Evolutionary conservation across 2,888 invertebrate genomes (phyloP).

Genomic region (Ferdinandea cuprea): DNA sequence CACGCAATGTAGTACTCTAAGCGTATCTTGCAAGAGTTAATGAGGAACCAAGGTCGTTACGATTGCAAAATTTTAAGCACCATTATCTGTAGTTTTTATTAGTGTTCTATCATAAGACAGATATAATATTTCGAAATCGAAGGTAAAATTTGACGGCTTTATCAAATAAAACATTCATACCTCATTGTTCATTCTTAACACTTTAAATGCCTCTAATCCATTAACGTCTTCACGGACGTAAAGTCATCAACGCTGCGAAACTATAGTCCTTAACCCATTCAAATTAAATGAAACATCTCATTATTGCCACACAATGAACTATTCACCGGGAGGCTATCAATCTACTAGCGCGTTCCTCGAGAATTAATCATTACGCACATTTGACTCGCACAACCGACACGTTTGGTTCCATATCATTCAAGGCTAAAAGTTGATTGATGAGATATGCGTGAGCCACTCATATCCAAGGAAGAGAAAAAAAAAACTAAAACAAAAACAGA

Average conservation of each 20-base stretch:
- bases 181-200: neutral
- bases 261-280: neutral
- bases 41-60: too few relatives aligned
- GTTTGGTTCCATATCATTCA: slow-evolving; percentile 25
- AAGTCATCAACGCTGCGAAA: neutral
- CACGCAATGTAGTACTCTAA: too few relatives aligned
- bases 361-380: slow-evolving; percentile 18
- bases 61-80: too few relatives aligned
- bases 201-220: neutral
- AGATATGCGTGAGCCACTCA: slow-evolving; percentile 42
- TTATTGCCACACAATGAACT: slow-evolving; percentile 11
- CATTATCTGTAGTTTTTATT: too few relatives aligned
- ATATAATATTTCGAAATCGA: too few relatives aligned
- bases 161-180: too few relatives aligned
- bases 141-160: too few relatives aligned
- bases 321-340: slow-evolving; percentile 17
- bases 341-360: slow-evolving; percentile 4
- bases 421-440: slow-evolving; percentile 57
- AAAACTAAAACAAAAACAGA: too few relatives aligned
- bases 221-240: neutral
- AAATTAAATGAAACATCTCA: slow-evolving; percentile 10
- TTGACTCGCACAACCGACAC: neutral
- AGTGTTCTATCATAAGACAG: too few relatives aligned
- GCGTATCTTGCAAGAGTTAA: too few relatives aligned
- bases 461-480: too few relatives aligned